Base-by-base conservation (phyloP, 30 jellyfish, hydroid and myxozoan species). In the Chironex yamaguchii region DNA sequence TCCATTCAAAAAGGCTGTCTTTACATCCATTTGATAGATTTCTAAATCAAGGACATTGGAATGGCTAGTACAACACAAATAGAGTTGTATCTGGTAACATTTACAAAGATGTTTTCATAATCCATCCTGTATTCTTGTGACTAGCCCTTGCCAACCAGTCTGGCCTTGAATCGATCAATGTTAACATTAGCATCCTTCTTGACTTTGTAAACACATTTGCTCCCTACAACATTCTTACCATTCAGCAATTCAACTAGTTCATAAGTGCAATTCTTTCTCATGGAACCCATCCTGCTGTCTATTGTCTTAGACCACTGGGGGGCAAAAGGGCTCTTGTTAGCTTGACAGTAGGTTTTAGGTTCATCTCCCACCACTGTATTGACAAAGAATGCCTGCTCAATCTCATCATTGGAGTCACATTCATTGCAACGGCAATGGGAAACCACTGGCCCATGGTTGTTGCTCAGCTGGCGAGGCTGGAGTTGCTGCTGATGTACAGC, bases 1-100 rank as follows among this genome's bases (percentile, higher is more conserved):
- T 12, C 81, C 81, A 28, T 67, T 22, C 9, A 67, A 28, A 24
- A 67, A 67, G 11, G 81, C 81, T 4, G 81, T 67, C n/a, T n/a
- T n/a, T n/a, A n/a, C n/a, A n/a, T n/a, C n/a, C n/a, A n/a, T n/a
- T n/a, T n/a, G n/a, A n/a, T 67, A 68, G 11, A 67, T 13, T 67
- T 67, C 81, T 12, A 67, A 11, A 24, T 67, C 81, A 20, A 67
- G 26, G 14, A 4, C 12, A 24, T 67, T 67, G 26, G 81, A 67
- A 67, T 67, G 11, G 81, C 14, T 9, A 67, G 69, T 28, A 67
- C 81, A 24, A 68, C 11, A 4, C 71, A 4, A 4, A 67, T 67
- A 20, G 81, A 67, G 17, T 21, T 11, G 26, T 67, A 67, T 28
- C 23, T 67, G 14, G 69, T 68, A 12, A 67, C 81, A 12, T 67